A percentile compares a stretch with the other conserved stretches of the same genome.
Conservation (phyloP, 2,888 invertebrate species). For the Temnothorax rugatulus region DNA sequence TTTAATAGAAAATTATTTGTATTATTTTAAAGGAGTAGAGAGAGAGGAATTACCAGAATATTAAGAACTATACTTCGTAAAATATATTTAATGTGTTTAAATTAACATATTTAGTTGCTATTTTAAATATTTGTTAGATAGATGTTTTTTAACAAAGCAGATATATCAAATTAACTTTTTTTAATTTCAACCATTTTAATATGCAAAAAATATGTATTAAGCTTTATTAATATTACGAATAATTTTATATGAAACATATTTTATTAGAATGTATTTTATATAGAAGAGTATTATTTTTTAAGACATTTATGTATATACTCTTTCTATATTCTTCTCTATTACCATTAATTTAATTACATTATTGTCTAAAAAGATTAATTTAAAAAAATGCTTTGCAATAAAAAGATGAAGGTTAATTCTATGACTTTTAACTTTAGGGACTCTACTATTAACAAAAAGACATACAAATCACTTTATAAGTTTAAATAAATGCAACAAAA, state of each 20-base stretch:
- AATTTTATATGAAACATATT: constrained; percentile 1
- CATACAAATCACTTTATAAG: not conserved
- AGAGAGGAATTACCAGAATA: not conserved
- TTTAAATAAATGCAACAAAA: not conserved
- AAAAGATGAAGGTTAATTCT: not conserved
- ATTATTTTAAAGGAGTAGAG: not conserved
- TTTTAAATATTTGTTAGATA: not conserved
- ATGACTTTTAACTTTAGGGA: not conserved
- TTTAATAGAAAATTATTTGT: not conserved
- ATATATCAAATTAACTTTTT: not conserved
- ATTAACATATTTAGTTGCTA: not conserved
- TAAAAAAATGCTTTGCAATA: not conserved
- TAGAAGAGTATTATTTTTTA: not conserved
- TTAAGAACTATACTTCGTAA: not conserved
- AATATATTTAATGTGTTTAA: not conserved
- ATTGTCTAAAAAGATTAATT: not conserved
- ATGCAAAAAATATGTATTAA: not conserved
- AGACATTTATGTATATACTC: not conserved
- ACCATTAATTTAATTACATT: not conserved
- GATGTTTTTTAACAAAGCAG: not conserved
- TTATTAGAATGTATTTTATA: not conserved
- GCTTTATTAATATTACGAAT: not conserved
- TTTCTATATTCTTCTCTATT: not conserved
- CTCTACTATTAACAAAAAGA: not conserved
- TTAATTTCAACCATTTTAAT: not conserved